A percentile compares a stretch with the other conserved stretches of the same genome.
These are phyloP conservation scores for Rattus norvegicus DNA, from an alignment of 2,113 vertebrate species.

Conservation along the genomic window DNA sequence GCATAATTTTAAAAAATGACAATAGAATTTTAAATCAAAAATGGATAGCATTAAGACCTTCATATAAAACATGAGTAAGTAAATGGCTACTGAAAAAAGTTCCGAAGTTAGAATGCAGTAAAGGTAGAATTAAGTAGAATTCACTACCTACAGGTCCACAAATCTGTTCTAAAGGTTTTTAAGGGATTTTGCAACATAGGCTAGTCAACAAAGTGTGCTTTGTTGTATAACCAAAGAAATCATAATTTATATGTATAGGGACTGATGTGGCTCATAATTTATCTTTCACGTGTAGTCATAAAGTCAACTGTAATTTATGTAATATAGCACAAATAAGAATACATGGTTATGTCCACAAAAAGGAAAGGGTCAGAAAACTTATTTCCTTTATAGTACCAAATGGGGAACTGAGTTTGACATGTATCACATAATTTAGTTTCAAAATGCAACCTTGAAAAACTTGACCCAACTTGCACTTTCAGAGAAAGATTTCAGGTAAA, in stretches of 20 bases:
- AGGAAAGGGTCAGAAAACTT: constrained; percentile 2
- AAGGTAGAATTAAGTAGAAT: background rate
- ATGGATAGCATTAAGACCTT: background rate
- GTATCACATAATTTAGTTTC: background rate
- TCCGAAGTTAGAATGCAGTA: background rate
- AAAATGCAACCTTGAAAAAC: constrained; percentile 27
- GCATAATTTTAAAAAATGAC: background rate
- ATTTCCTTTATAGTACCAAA: constrained; percentile 30
- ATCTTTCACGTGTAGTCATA: constrained; percentile 32
- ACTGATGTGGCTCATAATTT: background rate
- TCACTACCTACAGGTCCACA: background rate
- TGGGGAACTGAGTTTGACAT: constrained; percentile 35
- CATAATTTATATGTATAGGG: background rate
- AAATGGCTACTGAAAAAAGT: constrained; percentile 3
- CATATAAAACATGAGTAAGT: constrained; percentile 21
- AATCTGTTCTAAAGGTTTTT: constrained; percentile 11
- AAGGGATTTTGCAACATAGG: constrained; percentile 2
- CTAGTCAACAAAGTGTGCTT: background rate
- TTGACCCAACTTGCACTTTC: background rate
- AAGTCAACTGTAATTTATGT: background rate
- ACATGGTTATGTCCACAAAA: background rate
- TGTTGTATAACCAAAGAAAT: background rate
- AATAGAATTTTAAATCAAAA: constrained; percentile 4
- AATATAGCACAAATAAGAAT: constrained; percentile 3
- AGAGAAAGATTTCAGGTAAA: constrained; percentile 25